Evolutionary conservation across 2,113 vertebrate genomes (phyloP), one percentile per base, ranked within the genome.

Genomic region (Hemibagrus wyckioides): DNA sequence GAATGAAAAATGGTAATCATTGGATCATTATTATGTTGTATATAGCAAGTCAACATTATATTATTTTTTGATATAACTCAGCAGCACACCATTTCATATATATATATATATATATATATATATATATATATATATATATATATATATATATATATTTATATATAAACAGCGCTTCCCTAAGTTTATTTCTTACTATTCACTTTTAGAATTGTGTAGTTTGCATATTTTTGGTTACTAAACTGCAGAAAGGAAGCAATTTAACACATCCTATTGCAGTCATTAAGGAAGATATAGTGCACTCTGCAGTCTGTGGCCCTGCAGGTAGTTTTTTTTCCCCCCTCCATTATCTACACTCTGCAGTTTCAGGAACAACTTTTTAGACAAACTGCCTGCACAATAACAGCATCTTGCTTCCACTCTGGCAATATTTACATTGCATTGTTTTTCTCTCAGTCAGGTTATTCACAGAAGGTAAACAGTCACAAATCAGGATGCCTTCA

Each of bases 381-480:
- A 57, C 41, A 54, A 36, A 23, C 85, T 77, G 71, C 67, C 57
- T 77, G 50, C 50, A 39, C 54, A 80, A 80, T 77, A 67, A 59
- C 7, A 59, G 63, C 36, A 80, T 80, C 50, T 67, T 67, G 19
- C 28, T 15, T 36, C 56, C 39, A 15, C 50, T 25, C 71, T 23
- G 82, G 30, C 77, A 67, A 65, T 84, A 57, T 88, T 88, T 88
- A 21, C 36, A 71, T 41, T 79, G 39, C 83, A 75, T 59, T 75
- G 83, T n/a, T 83, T 87, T 48, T 36, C 82, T 67, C 71, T 57
- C 73, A 52, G 39, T 25, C 25, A 61, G 77, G 54, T 75, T 63
- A 61, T 77, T 76, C 71, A 14, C 10, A 61, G 41, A 76, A 7
- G 11, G 36, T 77, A 77, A 77, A 85, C 71, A 33, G 41, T 8